Base-by-base conservation (phyloP, 1,140 invertebrate genomes). In the Ceratina japonica region DNA sequence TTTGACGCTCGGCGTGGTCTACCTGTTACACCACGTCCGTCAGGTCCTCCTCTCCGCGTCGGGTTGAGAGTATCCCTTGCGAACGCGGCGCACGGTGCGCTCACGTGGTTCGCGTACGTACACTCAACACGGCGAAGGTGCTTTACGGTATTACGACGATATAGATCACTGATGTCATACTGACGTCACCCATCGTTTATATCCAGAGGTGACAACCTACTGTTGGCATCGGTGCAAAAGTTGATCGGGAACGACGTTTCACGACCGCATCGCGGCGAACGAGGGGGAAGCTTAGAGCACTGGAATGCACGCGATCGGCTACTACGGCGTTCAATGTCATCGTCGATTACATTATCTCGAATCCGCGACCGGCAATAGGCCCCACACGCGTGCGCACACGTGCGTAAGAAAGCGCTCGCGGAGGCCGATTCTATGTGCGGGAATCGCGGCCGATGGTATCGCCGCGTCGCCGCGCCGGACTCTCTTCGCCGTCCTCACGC, bases 91-190 rank as follows among this genome's bases (percentile, higher is more conserved):
- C 70, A 81, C 66, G 69, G 73, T 49, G 20, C 56, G 24, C 72
- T 58, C 52, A 54, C 52, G 52, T n/a, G n/a, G n/a, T n/a, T n/a
- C n/a, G n/a, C n/a, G n/a, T n/a, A 54, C 52, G 18, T 54, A 54
- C 15, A 54, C 52, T 16, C n/a, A 49, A 63, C 72, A 44, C 82
- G 44, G 62, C 62, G 16, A 74, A 84, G 83, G 68, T 83, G 72
- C 69, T 83, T 84, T 83, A 84, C 83, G 77, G 78, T 84, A 79
- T 84, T 84, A 88, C 87, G 80, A 84, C 86, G 89, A 91, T 90
- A 90, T 90, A 87, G 89, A 91, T 91, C 90, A 91, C 88, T 91
- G 90, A 91, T 91, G 90, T 91, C 90, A 91, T 90, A 85, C 90
- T 91, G 90, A 90, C 90, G 91, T 91, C 89, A 91, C 75, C 84